Evolutionary conservation across 1,140 invertebrate species (phyloP), one percentile per base, ranked within the genome.

Genomic region (Drosophila sturtevanti): DNA sequence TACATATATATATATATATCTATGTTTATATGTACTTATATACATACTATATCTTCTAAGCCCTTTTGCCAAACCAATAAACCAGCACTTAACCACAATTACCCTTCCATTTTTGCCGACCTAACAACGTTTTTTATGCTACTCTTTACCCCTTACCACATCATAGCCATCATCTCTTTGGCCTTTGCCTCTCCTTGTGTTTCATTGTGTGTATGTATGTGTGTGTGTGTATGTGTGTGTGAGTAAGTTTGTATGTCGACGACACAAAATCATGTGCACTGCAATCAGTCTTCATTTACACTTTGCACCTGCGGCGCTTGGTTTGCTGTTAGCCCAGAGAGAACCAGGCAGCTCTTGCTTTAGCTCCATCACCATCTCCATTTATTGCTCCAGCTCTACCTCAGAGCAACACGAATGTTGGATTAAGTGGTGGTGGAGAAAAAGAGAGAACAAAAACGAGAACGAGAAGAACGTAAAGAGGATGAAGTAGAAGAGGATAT

Each of bases 81-180:
- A 89, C 84, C 84, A 77, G 85, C 84, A 89, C 84, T 89, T 89
- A 89, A 89, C 84, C 84, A 89, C 85, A 89, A 89, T 89, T 89
- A 89, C 85, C 85, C 84, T 70, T 80, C 82, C 76, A 75, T 72
- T 87, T 85, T 68, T 84, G 72, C 77, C 77, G 85, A 85, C 77
- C 64, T 71, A 82, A 65, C 68, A 65, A 59, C 51, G 68, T 77
- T 86, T 84, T 84, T 81, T 86, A 81, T 76, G 63, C 69, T 72
- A 75, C 70, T 41, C 48, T 52, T 56, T 38, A n/a, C 56, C 24
- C 14, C 27, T 18, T 34, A 56, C 54, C 54, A 48, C 41, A 48
- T 48, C 41, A 48, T 21, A 21, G 41, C 41, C 41, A 48, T 48
- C 41, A 48, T 48, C 34, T 34, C 24, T 37, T 31, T 51, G 12